A percentile compares a stretch with the other conserved stretches of the same genome.
phyloP scores from a whole-genome alignment of 2,888 invertebrate genomes.

The Abrostola tripartita region DNA sequence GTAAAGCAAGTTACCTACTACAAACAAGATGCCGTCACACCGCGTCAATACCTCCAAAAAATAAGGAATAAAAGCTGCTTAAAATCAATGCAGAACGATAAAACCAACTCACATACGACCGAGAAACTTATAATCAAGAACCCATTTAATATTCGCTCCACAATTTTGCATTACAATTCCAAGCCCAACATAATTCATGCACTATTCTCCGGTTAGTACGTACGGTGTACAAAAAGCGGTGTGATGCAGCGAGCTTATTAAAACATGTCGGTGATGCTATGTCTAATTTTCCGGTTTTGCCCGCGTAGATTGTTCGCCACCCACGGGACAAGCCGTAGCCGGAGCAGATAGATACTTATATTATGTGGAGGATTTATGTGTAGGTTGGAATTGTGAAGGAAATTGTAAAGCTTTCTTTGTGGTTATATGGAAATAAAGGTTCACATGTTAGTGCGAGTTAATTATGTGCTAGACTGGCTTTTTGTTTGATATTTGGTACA shows the following conservation, averaged over 20 bases:
- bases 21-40: no score
- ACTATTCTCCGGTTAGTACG: constrained; percentile 31
- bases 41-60: no score
- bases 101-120: neutral
- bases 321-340: constrained; percentile 62
- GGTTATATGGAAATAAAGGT: constrained; percentile 1
- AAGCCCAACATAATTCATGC: constrained; percentile 7
- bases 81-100: no score
- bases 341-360: constrained; percentile 10
- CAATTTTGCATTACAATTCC: neutral
- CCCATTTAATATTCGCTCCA: neutral
- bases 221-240: constrained; percentile 50
- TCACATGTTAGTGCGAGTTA: neutral
- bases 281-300: constrained; percentile 86
- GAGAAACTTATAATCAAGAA: neutral
- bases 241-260: constrained; percentile 69
- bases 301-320: constrained; percentile 78
- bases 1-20: no score
- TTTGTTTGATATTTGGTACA: neutral
- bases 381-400: constrained; percentile 17
- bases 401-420: neutral
- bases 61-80: no score
- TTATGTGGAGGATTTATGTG: constrained; percentile 47
- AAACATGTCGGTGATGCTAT: constrained; percentile 70
- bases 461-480: neutral